Conservation (phyloP, 2,113 vertebrate species). For the Marmota monax region DNA sequence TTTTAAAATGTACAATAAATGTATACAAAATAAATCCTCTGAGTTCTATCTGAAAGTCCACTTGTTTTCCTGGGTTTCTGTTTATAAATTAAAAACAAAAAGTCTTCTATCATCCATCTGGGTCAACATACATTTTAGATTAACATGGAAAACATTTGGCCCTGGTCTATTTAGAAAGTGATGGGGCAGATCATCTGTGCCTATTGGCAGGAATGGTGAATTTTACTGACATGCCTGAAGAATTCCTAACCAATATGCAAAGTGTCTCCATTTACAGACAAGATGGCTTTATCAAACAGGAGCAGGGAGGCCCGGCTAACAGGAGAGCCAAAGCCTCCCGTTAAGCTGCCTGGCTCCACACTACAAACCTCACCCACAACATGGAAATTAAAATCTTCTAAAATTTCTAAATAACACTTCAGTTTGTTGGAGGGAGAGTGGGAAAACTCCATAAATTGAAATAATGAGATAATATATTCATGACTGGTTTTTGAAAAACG, state of each 20-base stretch:
- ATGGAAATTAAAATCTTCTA: conserved; percentile 54
- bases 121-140: conserved; percentile 6
- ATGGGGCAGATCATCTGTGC: conserved; percentile 17
- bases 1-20: conserved; percentile 19
- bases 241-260: conserved; percentile 47
- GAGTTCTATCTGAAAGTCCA: conserved; percentile 9
- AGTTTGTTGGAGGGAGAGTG: not conserved
- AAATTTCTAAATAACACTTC: conserved; percentile 34
- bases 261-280: not conserved
- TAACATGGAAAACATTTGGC: conserved; percentile 35
- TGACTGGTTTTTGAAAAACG: not conserved
- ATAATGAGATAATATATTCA: conserved; percentile 47
- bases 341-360: not conserved
- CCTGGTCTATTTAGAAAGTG: not conserved
- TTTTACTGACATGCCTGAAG: conserved; percentile 29
- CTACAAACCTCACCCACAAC: conserved; percentile 15
- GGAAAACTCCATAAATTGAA: not conserved
- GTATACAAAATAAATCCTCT: not conserved
- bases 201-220: conserved; percentile 52
- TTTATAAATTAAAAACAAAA: conserved; percentile 46
- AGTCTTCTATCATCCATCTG: not conserved
- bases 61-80: conserved; percentile 41
- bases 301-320: not conserved
- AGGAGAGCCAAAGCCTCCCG: conserved; percentile 12
- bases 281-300: conserved; percentile 45